Conservation (phyloP, 2,113 vertebrate species). For the Trichomycterus rosablanca region DNA sequence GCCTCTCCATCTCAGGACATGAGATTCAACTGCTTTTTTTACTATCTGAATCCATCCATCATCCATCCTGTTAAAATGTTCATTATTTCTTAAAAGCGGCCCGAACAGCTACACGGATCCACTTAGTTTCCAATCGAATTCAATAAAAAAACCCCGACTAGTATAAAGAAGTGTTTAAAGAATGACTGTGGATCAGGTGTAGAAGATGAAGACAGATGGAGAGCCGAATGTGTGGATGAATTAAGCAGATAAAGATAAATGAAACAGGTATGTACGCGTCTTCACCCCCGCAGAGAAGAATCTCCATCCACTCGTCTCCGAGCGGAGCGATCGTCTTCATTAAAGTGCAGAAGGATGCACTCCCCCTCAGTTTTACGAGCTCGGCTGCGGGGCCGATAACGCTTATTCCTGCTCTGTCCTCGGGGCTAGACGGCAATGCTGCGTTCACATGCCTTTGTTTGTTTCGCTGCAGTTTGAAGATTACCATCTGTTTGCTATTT, state of each 20-base stretch:
- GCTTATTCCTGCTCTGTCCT: slow-evolving; percentile 15
- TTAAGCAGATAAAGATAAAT: slow-evolving; percentile 35
- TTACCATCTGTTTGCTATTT: slow-evolving; percentile 69
- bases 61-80: neutral
- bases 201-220: slow-evolving; percentile 20
- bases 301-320: neutral
- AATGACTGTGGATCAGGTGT: neutral
- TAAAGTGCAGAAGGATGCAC: slow-evolving; percentile 24
- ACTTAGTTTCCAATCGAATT: slow-evolving; percentile 6
- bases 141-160: slow-evolving; percentile 1
- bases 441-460: slow-evolving; percentile 80
- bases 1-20: too few species aligned
- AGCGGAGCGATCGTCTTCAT: slow-evolving; percentile 21
- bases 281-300: slow-evolving; percentile 20
- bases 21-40: too few species aligned
- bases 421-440: slow-evolving; percentile 57
- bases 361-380: slow-evolving; percentile 25
- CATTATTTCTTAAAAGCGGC: neutral
- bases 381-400: slow-evolving; percentile 39
- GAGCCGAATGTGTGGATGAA: slow-evolving; percentile 15
- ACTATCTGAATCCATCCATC: slow-evolving; percentile 1
- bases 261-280: slow-evolving; percentile 28
- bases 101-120: neutral
- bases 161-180: neutral
- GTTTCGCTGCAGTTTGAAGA: slow-evolving; percentile 75